Conservation (phyloP, 2,113 vertebrate genomes). For the Siniperca chuatsi region DNA sequence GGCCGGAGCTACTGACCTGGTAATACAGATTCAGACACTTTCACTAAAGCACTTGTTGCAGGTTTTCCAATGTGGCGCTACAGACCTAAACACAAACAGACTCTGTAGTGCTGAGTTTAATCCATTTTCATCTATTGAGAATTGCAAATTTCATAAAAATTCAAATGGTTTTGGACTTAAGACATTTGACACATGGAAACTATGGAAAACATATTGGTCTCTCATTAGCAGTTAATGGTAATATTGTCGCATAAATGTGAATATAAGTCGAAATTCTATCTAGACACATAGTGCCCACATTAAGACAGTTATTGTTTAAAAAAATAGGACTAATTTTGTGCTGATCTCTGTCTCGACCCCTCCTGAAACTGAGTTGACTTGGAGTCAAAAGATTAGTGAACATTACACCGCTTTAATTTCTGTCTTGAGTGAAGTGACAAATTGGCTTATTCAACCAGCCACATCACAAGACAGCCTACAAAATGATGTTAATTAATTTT, state of each 20-base stretch:
- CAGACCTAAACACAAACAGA: no score
- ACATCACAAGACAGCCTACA: neutral
- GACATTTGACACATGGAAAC: neutral
- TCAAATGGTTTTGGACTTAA: neutral
- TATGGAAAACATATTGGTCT: neutral
- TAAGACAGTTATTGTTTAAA: neutral
- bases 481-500: neutral
- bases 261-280: neutral
- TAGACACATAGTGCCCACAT: neutral
- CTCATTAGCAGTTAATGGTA: no score
- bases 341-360: neutral
- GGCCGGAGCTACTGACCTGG: slow-evolving; percentile 96
- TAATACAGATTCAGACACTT: slow-evolving; percentile 58
- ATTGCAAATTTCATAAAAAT: neutral
- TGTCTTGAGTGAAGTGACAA: neutral
- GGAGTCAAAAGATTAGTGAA: neutral
- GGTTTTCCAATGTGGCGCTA: no score
- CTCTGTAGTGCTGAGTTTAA: neutral
- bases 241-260: neutral
- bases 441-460: neutral
- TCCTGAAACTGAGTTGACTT: neutral
- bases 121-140: neutral
- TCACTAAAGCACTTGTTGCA: neutral
- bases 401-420: no score
- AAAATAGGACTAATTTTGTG: neutral